These are phyloP conservation scores for Branchinecta lindahli DNA, from an alignment of 1,140 invertebrate genomes.

Conservation along the genomic window DNA sequence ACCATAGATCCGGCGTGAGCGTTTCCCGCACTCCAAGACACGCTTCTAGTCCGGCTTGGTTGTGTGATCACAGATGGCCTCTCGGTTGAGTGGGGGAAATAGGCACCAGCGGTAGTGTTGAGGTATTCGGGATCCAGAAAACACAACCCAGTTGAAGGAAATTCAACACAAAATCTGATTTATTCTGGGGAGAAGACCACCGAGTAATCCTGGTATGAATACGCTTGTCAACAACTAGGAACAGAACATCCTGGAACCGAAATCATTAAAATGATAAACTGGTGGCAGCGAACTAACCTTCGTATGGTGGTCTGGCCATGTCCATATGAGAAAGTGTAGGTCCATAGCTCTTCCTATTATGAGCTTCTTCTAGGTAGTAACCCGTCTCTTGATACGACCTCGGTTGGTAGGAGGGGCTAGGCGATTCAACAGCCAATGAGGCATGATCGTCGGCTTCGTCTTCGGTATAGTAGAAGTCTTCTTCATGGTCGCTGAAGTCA, in stretches of 20 bases:
- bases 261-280: background rate
- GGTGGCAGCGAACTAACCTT: conserved; percentile 31
- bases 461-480: conserved; percentile 91
- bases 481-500: conserved; percentile 56
- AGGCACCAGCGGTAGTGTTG: conserved; percentile 19
- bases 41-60: background rate
- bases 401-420: conserved; percentile 17
- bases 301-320: conserved; percentile 84
- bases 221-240: no score
- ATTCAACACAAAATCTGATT: background rate
- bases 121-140: conserved; percentile 24
- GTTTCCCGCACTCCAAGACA: background rate
- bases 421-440: conserved; percentile 19
- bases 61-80: background rate
- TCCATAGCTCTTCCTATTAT: conserved; percentile 33
- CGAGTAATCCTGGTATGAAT: no score
- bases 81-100: conserved; percentile 12
- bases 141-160: background rate
- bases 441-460: conserved; percentile 33
- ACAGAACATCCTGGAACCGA: no score
- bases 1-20: background rate
- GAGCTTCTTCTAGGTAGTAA: background rate
- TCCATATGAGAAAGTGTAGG: conserved; percentile 77
- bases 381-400: conserved; percentile 13
- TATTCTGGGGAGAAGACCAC: no score